phyloP scores from a whole-genome alignment of 2,888 invertebrate genomes.

The Epistrophella euchroma region DNA sequence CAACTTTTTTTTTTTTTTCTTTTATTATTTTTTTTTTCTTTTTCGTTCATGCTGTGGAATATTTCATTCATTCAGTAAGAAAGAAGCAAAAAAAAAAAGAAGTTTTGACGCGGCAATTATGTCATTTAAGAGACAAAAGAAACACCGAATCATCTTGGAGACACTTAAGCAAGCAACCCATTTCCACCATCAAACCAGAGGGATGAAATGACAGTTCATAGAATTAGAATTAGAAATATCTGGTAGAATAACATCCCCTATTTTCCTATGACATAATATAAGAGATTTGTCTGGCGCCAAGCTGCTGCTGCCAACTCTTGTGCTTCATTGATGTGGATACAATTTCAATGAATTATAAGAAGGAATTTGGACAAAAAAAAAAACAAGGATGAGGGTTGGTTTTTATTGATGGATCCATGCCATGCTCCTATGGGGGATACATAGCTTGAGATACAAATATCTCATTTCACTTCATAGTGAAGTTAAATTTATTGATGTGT shows the following conservation, averaged over 20 bases:
- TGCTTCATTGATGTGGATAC: constrained; percentile 33
- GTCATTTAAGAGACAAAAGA: constrained; percentile 40
- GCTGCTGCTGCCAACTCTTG: not conserved
- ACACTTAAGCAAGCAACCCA: constrained; percentile 9
- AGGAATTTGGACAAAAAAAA: constrained; percentile 19
- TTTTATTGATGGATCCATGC: constrained; percentile 57
- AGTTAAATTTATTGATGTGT: constrained; percentile 43
- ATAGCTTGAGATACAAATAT: not conserved
- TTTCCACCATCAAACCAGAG: constrained; percentile 1
- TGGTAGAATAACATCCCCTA: not conserved
- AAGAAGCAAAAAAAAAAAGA: not conserved
- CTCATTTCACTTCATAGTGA: not conserved
- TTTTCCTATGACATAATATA: not conserved
- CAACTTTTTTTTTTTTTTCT: constrained; percentile 28
- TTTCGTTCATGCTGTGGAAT: not conserved
- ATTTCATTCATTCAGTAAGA: not conserved
- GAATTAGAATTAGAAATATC: constrained; percentile 27
- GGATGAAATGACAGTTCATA: constrained; percentile 17
- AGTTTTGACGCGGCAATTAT: constrained; percentile 38
- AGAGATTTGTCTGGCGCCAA: constrained; percentile 64
- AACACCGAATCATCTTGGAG: constrained; percentile 17
- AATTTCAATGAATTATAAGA: constrained; percentile 33
- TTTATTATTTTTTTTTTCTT: not conserved
- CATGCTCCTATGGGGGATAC: not conserved
- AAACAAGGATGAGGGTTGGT: constrained; percentile 6